Base-by-base conservation (phyloP, 1,140 invertebrate species). In the Lordiphosa stackelbergi region DNA sequence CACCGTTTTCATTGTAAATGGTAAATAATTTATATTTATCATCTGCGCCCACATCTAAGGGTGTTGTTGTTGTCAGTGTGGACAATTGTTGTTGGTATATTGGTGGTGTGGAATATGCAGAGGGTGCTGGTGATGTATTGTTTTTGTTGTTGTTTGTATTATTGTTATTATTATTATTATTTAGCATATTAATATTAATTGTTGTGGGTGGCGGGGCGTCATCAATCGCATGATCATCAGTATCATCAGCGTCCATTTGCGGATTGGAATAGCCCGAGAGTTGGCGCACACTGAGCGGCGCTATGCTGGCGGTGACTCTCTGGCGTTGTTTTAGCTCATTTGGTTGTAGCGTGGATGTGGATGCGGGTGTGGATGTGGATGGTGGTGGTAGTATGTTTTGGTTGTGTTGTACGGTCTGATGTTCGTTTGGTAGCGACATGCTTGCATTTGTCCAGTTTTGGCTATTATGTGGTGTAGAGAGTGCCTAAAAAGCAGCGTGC, bases 1-100 rank as follows among this genome's bases (percentile, higher is more conserved):
- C 85, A 87, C 85, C 85, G 69, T 87, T 87, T 87, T 83, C 85
- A 69, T 81, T 83, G 73, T 83, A 87, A 62, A 87, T 87, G 61
- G 85, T 87, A 85, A 85, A 87, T 68, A 87, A 78, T 69, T 85
- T 85, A 59, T 83, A 87, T 85, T 87, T 87, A 78, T 87, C 85
- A 81, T 87, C 85, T 62, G 68, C 37, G 41, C 64, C 69, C 60
- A 48, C 61, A 66, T 83, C 78, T 66, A 83, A 62, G 38, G 77
- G 77, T 61, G 79, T 84, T 52, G 77, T 85, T 72, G 83, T 60
- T 70, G 74, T 83, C 68, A 83, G 56, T 74, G 73, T 78, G 49
- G 63, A 78, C 64, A 85, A 58, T 68, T 85, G 70, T 69, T 74
- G 77, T 72, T 81, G 73, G 70, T 71, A 78, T 66, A 52, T 69